These are phyloP conservation scores for Mallotus villosus DNA, from an alignment of 2,797 vertebrate species.

Conservation along the genomic window DNA sequence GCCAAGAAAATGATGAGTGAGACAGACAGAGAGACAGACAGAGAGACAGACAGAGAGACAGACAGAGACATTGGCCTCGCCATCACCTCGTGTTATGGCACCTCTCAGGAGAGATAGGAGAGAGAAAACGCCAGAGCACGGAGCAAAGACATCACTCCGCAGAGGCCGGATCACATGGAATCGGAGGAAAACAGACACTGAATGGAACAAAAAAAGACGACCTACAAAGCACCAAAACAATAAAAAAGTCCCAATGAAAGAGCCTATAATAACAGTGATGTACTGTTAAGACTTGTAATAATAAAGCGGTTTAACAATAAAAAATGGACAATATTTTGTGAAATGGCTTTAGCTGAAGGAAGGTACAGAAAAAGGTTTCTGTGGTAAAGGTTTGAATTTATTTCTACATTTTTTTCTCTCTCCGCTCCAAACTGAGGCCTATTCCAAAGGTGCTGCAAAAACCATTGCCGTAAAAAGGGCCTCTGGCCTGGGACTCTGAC, in stretches of 20 bases:
- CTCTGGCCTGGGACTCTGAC: conserved; percentile 19
- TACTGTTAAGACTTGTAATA: conserved; percentile 17
- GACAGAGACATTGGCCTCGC: conserved; percentile 5
- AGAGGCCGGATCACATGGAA: not conserved
- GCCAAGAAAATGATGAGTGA: not conserved
- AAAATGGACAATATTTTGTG: conserved; percentile 3
- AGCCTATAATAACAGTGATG: conserved; percentile 9
- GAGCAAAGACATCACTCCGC: not conserved
- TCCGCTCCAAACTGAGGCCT: not conserved
- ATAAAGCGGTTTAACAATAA: conserved; percentile 20
- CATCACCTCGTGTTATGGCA: conserved; percentile 5
- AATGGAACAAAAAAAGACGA: conserved; percentile 1
- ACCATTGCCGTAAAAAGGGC: conserved; percentile 32
- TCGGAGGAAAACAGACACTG: not conserved
- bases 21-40: conserved; percentile 3
- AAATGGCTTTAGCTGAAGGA: conserved; percentile 23
- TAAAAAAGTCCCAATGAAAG: not conserved
- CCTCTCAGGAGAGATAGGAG: not conserved
- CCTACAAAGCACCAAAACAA: conserved; percentile 2
- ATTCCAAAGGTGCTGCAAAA: conserved; percentile 43
- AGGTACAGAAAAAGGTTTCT: not conserved
- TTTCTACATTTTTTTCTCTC: conserved; percentile 5
- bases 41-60: not conserved
- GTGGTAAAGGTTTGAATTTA: conserved; percentile 20
- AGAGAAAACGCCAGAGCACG: conserved; percentile 8